phyloP scores from a whole-genome alignment of 2,888 invertebrate species.

The Epiblema foenella region DNA sequence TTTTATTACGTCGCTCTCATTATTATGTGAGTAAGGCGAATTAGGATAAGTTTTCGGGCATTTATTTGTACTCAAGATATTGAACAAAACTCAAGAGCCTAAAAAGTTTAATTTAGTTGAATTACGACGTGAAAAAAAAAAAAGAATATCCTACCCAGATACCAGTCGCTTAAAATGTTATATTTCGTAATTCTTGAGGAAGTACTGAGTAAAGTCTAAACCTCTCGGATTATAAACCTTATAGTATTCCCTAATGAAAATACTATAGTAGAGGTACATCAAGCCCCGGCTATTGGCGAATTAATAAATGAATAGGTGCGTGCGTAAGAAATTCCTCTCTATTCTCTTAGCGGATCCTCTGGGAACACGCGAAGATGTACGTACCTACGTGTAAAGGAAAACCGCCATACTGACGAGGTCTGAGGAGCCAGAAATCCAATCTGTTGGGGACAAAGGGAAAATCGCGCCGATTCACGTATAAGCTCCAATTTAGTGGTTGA shows the following conservation, averaged over 20 bases:
- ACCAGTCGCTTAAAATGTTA: conserved; percentile 10
- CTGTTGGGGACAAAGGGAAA: conserved; percentile 38
- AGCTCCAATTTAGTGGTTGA: conserved; percentile 43
- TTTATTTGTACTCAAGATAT: conserved; percentile 38
- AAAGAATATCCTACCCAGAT: not conserved
- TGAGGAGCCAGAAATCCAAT: conserved; percentile 44
- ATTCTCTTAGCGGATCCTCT: conserved; percentile 36
- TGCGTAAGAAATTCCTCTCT: conserved; percentile 35
- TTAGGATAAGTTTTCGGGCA: conserved; percentile 32
- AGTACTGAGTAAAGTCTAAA: conserved; percentile 9
- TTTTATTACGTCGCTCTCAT: conserved; percentile 41
- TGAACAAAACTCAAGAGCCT: conserved; percentile 12
- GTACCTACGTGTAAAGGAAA: conserved; percentile 36
- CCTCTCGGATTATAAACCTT: conserved; percentile 8
- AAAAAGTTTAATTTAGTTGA: conserved; percentile 15
- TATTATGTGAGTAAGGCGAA: conserved; percentile 34
- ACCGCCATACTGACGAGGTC: conserved; percentile 38
- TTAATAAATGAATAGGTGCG: conserved; percentile 35
- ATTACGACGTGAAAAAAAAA: not conserved
- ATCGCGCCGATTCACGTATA: conserved; percentile 43
- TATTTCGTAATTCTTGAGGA: conserved; percentile 1
- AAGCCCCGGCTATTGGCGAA: conserved; percentile 8
- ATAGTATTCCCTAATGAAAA: conserved; percentile 20
- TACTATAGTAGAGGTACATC: not conserved
- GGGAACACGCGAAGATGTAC: conserved; percentile 30